Percentiles rank a stretch among this genome's conserved stretches.
Evolutionary conservation across 2,797 vertebrate genomes (phyloP).

Genomic region (Euphonia xanthogaster): DNA sequence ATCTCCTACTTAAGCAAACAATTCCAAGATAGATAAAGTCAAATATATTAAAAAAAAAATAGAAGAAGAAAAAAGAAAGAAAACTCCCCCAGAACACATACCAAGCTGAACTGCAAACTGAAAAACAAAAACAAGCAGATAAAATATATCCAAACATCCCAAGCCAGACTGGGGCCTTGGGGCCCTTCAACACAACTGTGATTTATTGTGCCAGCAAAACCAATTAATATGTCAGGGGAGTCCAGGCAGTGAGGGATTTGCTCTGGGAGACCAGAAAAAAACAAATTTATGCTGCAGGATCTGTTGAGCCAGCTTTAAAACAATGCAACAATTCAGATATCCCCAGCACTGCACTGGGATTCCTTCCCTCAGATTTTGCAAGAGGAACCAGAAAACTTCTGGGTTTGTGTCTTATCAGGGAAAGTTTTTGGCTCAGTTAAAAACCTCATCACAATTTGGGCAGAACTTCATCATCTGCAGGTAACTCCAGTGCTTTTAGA

Average conservation of each 20-base stretch:
- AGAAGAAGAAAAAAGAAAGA: too few relatives aligned
- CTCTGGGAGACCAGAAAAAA: background rate
- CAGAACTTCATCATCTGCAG: background rate
- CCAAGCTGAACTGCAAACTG: constrained; percentile 1
- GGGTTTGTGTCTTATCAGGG: background rate
- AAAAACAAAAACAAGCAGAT: constrained; percentile 39
- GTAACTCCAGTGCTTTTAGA: background rate
- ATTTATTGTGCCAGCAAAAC: constrained; percentile 37
- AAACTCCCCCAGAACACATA: background rate
- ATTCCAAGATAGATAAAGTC: constrained; percentile 1
- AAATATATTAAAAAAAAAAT: background rate
- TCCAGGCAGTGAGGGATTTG: background rate
- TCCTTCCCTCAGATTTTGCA: background rate
- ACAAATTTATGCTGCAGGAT: background rate
- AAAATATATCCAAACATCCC: constrained; percentile 40
- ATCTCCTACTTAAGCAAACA: background rate
- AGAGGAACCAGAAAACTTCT: background rate
- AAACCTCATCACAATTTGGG: background rate
- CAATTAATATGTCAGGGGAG: constrained; percentile 45
- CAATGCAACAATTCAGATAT: background rate
- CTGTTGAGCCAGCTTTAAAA: background rate
- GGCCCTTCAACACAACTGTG: constrained; percentile 27
- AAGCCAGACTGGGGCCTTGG: constrained; percentile 6
- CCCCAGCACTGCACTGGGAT: background rate
- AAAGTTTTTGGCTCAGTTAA: background rate